phyloP scores from a whole-genome alignment of 1,140 invertebrate species.

The Zaprionus camerounensis region DNA sequence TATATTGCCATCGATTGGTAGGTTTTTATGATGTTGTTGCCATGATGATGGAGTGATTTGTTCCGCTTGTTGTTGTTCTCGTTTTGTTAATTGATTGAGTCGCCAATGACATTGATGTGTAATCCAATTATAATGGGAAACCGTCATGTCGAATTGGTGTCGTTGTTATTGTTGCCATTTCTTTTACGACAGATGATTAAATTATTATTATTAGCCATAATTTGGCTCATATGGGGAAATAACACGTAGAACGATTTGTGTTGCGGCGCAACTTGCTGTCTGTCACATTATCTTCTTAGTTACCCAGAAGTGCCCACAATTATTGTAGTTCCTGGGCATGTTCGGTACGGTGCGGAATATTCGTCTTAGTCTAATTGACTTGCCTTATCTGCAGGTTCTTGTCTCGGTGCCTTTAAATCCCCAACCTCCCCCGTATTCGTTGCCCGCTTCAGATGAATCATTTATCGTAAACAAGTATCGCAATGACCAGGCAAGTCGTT shows the following conservation, averaged over 20 bases:
- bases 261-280: constrained; percentile 11
- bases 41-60: constrained; percentile 22
- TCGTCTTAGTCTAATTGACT: constrained; percentile 19
- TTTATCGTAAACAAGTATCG: constrained; percentile 2
- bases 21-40: constrained; percentile 54
- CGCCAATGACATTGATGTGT: constrained; percentile 26
- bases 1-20: constrained; percentile 2
- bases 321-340: background rate
- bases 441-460: background rate
- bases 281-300: constrained; percentile 31
- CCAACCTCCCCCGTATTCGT: background rate
- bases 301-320: constrained; percentile 34
- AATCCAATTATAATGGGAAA: constrained; percentile 45
- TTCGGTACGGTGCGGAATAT: background rate
- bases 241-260: constrained; percentile 2
- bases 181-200: constrained; percentile 12
- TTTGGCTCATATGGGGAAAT: constrained; percentile 31
- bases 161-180: constrained; percentile 38
- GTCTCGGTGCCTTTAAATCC: background rate
- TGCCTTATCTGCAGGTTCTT: constrained; percentile 26
- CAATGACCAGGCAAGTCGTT: background rate
- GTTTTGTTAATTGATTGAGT: constrained; percentile 6
- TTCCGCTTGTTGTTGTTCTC: constrained; percentile 18
- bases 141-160: constrained; percentile 43
- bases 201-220: constrained; percentile 31